These are phyloP conservation scores for Lagopus leucura DNA, from an alignment of 2,113 vertebrate species.

Conservation along the genomic window DNA sequence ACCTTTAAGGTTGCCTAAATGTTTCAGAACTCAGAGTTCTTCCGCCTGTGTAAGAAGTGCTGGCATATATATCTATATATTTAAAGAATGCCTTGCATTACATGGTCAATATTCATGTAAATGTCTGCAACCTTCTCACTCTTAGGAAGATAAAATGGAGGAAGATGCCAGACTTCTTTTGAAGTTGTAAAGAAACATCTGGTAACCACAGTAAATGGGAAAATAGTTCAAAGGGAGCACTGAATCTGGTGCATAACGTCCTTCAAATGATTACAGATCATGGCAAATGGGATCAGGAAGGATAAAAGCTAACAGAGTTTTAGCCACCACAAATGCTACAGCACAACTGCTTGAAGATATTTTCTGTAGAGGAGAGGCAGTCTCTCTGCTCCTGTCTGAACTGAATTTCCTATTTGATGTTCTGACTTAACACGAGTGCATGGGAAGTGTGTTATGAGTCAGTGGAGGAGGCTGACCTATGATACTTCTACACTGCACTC, in stretches of 20 bases:
- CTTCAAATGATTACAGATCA: background rate
- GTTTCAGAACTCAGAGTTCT: background rate
- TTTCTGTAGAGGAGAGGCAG: background rate
- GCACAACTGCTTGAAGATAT: background rate
- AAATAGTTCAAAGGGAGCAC: background rate
- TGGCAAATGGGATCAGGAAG: background rate
- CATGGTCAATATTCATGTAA: conserved; percentile 48
- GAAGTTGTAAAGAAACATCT: background rate
- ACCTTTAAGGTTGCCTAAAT: conserved; percentile 16
- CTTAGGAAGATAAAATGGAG: background rate
- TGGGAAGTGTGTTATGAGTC: background rate
- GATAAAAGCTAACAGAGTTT: background rate
- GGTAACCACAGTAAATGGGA: conserved; percentile 10
- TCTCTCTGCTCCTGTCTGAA: background rate
- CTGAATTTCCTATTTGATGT: background rate
- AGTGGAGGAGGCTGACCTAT: background rate
- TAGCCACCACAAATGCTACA: background rate
- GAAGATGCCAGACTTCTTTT: background rate
- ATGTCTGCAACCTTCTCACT: conserved; percentile 2
- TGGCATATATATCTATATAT: background rate
- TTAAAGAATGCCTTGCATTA: conserved; percentile 34
- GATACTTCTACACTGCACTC: background rate
- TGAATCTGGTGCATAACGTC: background rate
- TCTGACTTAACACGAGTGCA: background rate
- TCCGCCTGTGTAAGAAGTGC: background rate